Conservation (phyloP, 2,888 invertebrate genomes). For the Lathronympha strigana region DNA sequence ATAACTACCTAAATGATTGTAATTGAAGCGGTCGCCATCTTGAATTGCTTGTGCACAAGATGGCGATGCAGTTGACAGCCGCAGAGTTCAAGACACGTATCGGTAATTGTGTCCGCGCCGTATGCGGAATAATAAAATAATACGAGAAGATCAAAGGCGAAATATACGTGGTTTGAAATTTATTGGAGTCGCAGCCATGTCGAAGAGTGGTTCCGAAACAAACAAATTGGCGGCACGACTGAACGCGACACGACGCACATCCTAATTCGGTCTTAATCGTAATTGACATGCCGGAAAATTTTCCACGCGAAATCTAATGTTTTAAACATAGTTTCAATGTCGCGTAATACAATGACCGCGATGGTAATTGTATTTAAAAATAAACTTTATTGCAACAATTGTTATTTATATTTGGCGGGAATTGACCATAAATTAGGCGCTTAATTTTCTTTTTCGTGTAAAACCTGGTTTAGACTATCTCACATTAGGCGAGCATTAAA, state of each 20-base stretch:
- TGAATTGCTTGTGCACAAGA: constrained; percentile 49
- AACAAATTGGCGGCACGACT: constrained; percentile 59
- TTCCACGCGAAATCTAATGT: constrained; percentile 51
- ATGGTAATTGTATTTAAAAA: constrained; percentile 34
- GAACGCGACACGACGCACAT: constrained; percentile 59
- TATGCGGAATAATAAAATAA: constrained; percentile 76
- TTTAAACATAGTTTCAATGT: constrained; percentile 45
- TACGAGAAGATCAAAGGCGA: constrained; percentile 80
- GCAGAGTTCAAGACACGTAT: constrained; percentile 74
- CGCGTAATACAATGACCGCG: constrained; percentile 26
- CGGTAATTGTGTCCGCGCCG: constrained; percentile 73
- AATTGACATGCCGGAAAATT: constrained; percentile 59
- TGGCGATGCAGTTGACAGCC: constrained; percentile 44
- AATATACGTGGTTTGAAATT: constrained; percentile 80
- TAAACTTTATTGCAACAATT: constrained; percentile 36
- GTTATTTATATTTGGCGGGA: constrained; percentile 39
- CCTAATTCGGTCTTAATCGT: constrained; percentile 60
- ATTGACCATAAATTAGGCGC: constrained; percentile 36
- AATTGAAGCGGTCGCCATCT: constrained; percentile 54
- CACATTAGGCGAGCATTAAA: constrained; percentile 55
- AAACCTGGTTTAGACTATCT: constrained; percentile 29
- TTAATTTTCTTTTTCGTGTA: constrained; percentile 30
- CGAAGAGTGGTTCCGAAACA: constrained; percentile 67
- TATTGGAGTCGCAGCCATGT: constrained; percentile 68
- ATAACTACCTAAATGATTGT: constrained; percentile 49